Evolutionary conservation across 2,888 invertebrate genomes (phyloP), one percentile per base, ranked within the genome.

Genomic region (Boloria euphrosyne): DNA sequence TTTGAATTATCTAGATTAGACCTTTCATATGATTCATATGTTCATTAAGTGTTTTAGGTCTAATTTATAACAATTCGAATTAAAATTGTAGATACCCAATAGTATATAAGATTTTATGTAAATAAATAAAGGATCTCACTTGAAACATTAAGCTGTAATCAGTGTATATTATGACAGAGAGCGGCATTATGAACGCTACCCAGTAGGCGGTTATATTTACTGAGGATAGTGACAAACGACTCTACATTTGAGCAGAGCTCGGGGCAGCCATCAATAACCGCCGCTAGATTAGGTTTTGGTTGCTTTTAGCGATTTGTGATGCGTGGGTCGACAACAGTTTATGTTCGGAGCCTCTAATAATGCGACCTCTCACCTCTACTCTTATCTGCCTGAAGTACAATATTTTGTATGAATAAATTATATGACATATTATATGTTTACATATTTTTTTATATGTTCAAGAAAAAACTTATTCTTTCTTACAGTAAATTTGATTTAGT

Each of bases 151-250:
- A 55, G 44, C 7, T 2, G 2, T 22, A 44, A 55, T 14, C 13
- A 54, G 43, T 13, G 18, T 14, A 50, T 17, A n/a, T n/a, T 7
- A 10, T 44, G 14, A n/a, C 4, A 46, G 44, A 43, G n/a, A 43
- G n/a, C 18, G 4, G n/a, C 44, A 44, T 17, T 22, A 22, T 22
- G 44, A 44, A 57, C 44, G 2, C 18, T 44, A 14, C 44, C 18
- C 55, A 57, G 55, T 57, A 57, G 55, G 55, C 55, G 55, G 43
- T 44, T 22, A 57, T 44, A 57, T 57, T 57, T 46, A 57, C 55
- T 44, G n/a, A n/a, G 44, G 18, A 55, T 44, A 44, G 14, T 44
- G 44, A 55, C 55, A 55, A 55, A 55, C 44, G 55, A n/a, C n/a
- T 18, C 44, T 55, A 55, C 44, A 44, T 44, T 55, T 55, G 44